Evolutionary conservation across 1,140 invertebrate genomes (phyloP).

Genomic region (Ridgeia piscesae): DNA sequence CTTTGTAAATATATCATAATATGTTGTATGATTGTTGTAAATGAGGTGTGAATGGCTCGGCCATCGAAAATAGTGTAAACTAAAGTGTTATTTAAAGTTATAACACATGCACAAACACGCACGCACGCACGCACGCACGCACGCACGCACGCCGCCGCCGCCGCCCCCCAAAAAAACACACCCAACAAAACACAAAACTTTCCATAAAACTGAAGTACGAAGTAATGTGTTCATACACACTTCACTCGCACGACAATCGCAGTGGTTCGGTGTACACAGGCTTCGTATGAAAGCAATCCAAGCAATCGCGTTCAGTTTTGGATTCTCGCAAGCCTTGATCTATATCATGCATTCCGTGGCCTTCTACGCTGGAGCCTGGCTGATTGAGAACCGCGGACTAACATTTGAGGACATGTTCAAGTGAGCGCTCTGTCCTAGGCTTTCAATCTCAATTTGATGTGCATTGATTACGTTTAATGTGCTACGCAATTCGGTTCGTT

Average conservation of each 20-base stretch:
- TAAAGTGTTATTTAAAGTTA: background rate
- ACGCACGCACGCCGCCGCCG: no score
- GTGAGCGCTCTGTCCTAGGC: slow-evolving; percentile 11
- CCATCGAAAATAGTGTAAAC: no score
- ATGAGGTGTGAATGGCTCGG: no score
- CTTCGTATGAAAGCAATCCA: background rate
- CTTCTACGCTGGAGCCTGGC: slow-evolving; percentile 59
- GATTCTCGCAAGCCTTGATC: slow-evolving; percentile 53
- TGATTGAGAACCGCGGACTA: slow-evolving; percentile 42
- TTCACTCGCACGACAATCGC: no score
- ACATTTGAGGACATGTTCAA: slow-evolving; percentile 22
- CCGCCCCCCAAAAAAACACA: no score
- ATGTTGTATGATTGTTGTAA: no score
- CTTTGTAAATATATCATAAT: no score
- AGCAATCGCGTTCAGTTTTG: background rate
- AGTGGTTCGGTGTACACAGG: background rate
- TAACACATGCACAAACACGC: background rate
- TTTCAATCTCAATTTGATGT: background rate
- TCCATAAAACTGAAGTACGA: no score
- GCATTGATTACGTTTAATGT: background rate
- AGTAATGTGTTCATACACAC: no score
- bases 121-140: background rate
- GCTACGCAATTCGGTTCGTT: no score
- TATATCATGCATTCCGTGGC: slow-evolving; percentile 59
- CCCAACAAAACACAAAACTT: no score